Evolutionary conservation across 2,797 vertebrate species (phyloP).

Genomic region (Macropus fuliginosus): DNA sequence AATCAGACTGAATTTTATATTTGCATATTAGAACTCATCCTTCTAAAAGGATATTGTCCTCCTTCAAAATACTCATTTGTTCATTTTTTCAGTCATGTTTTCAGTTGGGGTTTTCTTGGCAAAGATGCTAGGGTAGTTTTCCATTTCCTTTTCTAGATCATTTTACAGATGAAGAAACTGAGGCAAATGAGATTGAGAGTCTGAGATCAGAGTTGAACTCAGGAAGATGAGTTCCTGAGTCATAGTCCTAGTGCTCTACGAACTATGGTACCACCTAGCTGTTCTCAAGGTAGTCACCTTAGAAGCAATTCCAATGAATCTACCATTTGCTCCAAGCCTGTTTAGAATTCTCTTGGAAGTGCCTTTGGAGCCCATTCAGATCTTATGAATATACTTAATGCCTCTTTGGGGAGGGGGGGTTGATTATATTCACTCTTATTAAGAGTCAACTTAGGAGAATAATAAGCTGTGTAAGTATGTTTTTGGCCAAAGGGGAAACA

Average conservation of each 20-base stretch:
- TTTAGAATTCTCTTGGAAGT: constrained; percentile 15
- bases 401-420: neutral
- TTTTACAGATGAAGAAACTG: neutral
- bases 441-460: neutral
- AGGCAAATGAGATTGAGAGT: neutral
- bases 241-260: neutral
- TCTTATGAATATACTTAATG: neutral
- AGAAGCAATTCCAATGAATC: constrained; percentile 11
- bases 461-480: neutral
- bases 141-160: neutral
- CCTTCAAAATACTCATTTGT: neutral
- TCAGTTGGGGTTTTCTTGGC: neutral
- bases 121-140: neutral
- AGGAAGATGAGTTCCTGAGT: neutral
- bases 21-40: neutral
- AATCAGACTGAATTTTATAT: neutral
- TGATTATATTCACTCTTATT: neutral
- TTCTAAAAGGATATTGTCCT: neutral
- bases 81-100: neutral
- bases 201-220: neutral
- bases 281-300: neutral
- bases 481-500: neutral
- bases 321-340: neutral
- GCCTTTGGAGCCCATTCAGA: neutral
- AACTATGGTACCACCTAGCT: neutral